A percentile compares a stretch with the other conserved stretches of the same genome.
phyloP scores from a whole-genome alignment of 2,113 vertebrate genomes.

The Uria lomvia region DNA sequence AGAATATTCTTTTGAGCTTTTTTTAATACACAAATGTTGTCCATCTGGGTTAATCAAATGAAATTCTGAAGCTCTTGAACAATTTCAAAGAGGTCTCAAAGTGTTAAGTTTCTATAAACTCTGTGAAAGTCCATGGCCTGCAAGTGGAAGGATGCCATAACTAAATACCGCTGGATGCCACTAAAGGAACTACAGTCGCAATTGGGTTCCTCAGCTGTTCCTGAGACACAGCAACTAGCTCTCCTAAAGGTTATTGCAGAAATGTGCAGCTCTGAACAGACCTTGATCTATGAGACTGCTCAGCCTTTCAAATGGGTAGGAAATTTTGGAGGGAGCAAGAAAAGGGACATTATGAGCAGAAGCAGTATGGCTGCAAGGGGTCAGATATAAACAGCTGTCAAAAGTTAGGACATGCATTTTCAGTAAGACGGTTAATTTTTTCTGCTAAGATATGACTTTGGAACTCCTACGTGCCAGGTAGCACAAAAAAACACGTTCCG shows the following conservation, averaged over 20 bases:
- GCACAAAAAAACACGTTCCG: neutral
- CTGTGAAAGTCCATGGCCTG: neutral
- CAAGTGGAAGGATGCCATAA: neutral
- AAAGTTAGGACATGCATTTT: neutral
- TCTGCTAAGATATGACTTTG: neutral
- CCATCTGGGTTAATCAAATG: neutral
- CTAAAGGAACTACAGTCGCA: neutral
- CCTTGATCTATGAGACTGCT: neutral
- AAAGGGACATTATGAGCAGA: neutral
- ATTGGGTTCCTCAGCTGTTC: rapidly evolving
- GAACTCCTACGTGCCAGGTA: neutral
- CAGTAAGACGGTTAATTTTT: neutral
- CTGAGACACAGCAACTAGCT: neutral
- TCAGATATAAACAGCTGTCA: neutral
- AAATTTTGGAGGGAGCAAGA: neutral
- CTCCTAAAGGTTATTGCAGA: neutral
- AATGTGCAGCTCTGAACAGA: neutral
- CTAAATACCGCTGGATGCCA: neutral
- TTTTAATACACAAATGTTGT: neutral
- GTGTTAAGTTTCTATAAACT: neutral
- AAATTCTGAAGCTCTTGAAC: neutral
- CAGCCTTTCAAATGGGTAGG: neutral
- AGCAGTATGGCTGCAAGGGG: neutral
- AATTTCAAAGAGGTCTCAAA: neutral
- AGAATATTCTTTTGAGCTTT: neutral